Evolutionary conservation across 2,888 invertebrate species (phyloP).

Genomic region (Macaria notata): DNA sequence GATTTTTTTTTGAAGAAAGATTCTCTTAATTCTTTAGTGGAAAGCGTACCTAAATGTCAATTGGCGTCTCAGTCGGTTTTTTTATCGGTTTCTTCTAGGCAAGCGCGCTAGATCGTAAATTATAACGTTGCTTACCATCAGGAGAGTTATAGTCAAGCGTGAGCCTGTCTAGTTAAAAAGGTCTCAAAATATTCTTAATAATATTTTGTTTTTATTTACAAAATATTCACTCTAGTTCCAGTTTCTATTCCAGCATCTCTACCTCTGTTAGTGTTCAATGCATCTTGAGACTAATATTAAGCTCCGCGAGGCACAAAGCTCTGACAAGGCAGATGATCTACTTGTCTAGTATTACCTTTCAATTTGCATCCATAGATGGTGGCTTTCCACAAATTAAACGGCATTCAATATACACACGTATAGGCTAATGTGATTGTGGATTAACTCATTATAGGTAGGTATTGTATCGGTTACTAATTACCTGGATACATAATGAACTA

Average conservation of each 20-base stretch:
- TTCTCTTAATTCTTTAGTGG: no score
- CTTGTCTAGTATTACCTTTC: slow-evolving; percentile 25
- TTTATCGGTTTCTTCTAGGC: no score
- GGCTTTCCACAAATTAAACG: slow-evolving; percentile 21
- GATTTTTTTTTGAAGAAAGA: no score
- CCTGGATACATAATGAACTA: background rate
- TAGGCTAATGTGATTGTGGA: background rate
- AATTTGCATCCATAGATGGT: slow-evolving; percentile 34
- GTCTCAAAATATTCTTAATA: no score
- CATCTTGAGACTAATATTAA: slow-evolving; percentile 37
- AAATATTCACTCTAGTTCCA: no score
- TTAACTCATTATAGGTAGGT: background rate
- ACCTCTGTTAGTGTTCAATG: slow-evolving; percentile 24
- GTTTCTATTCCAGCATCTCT: slow-evolving; percentile 10
- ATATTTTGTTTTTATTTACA: no score
- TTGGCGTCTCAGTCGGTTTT: no score
- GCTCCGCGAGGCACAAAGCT: slow-evolving; percentile 37
- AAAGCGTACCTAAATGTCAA: no score
- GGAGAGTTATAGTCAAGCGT: no score
- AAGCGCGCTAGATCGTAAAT: no score
- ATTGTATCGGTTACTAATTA: slow-evolving; percentile 7
- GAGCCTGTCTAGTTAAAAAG: no score
- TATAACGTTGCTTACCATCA: no score
- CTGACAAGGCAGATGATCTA: slow-evolving; percentile 35
- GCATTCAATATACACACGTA: slow-evolving; percentile 19